phyloP scores from a whole-genome alignment of 2,888 invertebrate species.

The Acanthosepion lycidas region DNA sequence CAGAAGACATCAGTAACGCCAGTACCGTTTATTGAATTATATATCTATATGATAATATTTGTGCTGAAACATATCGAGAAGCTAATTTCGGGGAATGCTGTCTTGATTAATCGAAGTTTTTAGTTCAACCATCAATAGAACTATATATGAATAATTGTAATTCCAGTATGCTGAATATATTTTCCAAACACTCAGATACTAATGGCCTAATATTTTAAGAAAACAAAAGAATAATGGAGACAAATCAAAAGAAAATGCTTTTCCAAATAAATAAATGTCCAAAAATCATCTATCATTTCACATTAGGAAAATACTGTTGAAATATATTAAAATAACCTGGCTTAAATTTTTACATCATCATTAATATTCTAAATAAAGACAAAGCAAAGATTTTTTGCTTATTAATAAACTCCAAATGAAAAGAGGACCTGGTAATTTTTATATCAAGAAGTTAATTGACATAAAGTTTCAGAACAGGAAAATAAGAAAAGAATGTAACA shows the following conservation, averaged over 20 bases:
- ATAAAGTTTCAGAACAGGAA: background rate
- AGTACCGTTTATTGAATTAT: background rate
- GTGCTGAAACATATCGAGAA: background rate
- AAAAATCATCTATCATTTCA: background rate
- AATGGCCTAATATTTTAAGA: background rate
- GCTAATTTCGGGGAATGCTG: background rate
- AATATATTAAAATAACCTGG: background rate
- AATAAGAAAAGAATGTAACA: background rate
- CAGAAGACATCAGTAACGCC: background rate
- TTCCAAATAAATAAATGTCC: background rate
- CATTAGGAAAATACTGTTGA: background rate
- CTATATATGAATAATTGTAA: background rate
- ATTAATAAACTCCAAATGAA: background rate
- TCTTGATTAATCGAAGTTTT: background rate
- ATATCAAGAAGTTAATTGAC: background rate
- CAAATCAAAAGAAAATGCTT: background rate
- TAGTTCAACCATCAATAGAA: too few species aligned
- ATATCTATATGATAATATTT: background rate
- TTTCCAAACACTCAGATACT: background rate
- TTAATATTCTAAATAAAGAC: background rate
- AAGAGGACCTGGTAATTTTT: background rate
- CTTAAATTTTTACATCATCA: too few species aligned
- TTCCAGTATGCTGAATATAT: background rate
- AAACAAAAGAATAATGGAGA: background rate
- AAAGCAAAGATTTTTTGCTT: background rate